These are phyloP conservation scores for Origma solitaria DNA, from an alignment of 2,113 vertebrate species.

Conservation along the genomic window DNA sequence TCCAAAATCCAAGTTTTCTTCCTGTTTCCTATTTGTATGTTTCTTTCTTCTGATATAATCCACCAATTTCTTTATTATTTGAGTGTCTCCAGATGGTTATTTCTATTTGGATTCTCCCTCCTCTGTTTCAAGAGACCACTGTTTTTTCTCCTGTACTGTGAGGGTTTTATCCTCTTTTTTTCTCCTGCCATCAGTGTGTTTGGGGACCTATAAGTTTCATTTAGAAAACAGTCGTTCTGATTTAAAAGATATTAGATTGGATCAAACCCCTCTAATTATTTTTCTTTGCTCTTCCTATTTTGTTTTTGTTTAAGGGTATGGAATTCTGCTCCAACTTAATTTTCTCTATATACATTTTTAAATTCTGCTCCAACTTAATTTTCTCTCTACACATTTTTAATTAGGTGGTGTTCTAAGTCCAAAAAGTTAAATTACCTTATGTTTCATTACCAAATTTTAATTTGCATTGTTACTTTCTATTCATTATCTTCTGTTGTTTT, in stretches of 20 bases:
- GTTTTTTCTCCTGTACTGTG: neutral
- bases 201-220: neutral
- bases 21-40: neutral
- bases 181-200: neutral
- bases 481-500: neutral
- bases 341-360: neutral
- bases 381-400: neutral
- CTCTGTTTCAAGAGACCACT: neutral
- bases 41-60: neutral
- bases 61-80: neutral
- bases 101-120: neutral
- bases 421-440: neutral
- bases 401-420: neutral
- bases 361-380: neutral
- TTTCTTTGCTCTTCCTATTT: neutral
- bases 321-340: neutral
- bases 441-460: neutral
- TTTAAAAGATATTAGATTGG: neutral
- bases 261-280: neutral
- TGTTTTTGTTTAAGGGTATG: neutral
- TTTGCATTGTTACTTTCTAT: neutral
- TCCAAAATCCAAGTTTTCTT: neutral
- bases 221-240: neutral
- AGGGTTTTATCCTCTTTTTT: accelerated
- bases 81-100: neutral